phyloP scores from a whole-genome alignment of 2,797 vertebrate species.

The Ciconia nigra region DNA sequence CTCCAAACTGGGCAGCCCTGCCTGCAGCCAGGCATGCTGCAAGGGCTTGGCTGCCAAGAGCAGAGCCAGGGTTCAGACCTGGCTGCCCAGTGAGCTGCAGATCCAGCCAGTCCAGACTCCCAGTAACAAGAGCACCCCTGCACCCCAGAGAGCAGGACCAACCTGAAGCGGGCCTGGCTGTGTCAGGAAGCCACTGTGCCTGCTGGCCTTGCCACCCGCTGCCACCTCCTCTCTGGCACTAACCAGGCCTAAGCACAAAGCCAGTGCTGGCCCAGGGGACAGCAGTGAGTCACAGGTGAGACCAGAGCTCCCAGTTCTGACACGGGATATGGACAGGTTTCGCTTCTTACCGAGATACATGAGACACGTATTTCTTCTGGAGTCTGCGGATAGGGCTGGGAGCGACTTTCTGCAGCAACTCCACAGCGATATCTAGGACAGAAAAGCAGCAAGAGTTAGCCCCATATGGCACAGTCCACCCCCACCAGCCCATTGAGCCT shows the following conservation, averaged over 20 bases:
- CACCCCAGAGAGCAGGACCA: not conserved
- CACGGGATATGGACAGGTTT: not conserved
- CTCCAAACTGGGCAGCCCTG: not conserved
- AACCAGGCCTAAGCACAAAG: not conserved
- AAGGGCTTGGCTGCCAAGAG: not conserved
- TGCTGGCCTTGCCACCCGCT: not conserved
- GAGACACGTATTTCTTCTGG: conserved; percentile 95
- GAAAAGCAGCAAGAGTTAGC: not conserved
- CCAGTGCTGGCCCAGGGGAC: not conserved
- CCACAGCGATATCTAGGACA: conserved; percentile 91
- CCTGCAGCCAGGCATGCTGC: not conserved
- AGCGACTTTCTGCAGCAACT: conserved; percentile 95
- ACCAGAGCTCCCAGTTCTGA: not conserved
- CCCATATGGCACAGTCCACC: not conserved
- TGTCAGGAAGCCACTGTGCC: not conserved
- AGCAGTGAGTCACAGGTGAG: not conserved
- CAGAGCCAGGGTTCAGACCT: not conserved
- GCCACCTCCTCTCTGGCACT: not conserved
- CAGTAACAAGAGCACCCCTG: not conserved
- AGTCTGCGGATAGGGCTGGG: conserved; percentile 95
- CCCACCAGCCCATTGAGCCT: not conserved
- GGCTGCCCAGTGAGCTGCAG: not conserved
- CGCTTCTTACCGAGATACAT: conserved; percentile 87
- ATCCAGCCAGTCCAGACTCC: not conserved
- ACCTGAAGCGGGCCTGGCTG: not conserved